These are phyloP conservation scores for Cerceris rybyensis DNA, from an alignment of 2,888 invertebrate genomes.

Conservation along the genomic window DNA sequence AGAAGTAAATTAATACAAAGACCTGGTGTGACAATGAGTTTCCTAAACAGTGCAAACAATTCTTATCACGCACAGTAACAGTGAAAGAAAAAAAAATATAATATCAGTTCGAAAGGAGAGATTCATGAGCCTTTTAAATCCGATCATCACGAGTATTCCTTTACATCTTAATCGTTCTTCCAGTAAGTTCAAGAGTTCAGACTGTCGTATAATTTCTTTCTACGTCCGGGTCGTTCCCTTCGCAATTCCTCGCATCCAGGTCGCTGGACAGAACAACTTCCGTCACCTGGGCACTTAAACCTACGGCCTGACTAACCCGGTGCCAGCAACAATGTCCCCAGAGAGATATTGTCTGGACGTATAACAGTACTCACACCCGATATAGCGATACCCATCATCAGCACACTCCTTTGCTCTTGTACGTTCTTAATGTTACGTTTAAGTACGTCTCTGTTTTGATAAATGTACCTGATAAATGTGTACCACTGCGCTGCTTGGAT, in stretches of 20 bases:
- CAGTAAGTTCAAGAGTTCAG: neutral
- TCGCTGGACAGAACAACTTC: conserved; percentile 5
- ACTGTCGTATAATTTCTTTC: neutral
- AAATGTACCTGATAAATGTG: too few relatives aligned
- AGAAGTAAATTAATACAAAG: too few relatives aligned
- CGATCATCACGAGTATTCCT: neutral
- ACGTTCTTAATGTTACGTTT: neutral
- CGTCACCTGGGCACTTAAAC: conserved; percentile 13
- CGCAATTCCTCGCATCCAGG: conserved; percentile 1
- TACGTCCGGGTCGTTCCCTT: conserved; percentile 2
- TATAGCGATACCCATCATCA: neutral
- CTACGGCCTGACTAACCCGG: conserved; percentile 4
- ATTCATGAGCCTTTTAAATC: too few relatives aligned
- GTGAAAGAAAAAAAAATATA: neutral
- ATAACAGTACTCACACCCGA: conserved; percentile 5
- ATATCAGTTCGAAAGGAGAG: neutral
- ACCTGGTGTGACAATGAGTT: too few relatives aligned
- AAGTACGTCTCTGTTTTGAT: too few relatives aligned
- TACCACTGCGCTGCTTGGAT: too few relatives aligned
- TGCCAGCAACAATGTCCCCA: neutral
- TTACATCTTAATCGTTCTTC: neutral
- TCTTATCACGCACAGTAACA: neutral
- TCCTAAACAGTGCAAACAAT: too few relatives aligned
- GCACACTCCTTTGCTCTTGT: neutral
- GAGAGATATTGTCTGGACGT: neutral